Base-by-base conservation (phyloP, 1,140 invertebrate genomes). In the Bacillus rossius region DNA sequence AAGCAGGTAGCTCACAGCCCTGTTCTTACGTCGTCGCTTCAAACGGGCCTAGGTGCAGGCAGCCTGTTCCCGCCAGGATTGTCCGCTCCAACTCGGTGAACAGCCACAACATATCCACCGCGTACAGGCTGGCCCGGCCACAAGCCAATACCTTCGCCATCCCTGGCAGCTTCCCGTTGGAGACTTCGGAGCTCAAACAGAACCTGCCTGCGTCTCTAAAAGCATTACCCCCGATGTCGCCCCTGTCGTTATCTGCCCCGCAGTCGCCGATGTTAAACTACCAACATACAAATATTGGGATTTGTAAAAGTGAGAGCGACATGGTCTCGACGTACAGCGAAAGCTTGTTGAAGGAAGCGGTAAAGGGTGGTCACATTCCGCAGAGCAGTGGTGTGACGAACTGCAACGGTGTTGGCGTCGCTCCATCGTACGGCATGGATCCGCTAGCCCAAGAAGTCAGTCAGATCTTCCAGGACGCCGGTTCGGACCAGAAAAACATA, bases 371-470 rank as follows among this genome's bases (percentile, higher is more conserved):
- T 48, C 22, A 19, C 19, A 14, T 49, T 17, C 3, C 20, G 8
- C 47, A 16, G 1, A 14, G 25, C 14, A n/a, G 7, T 7, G 26
- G 13, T 14, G 14, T n/a, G n/a, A 23, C 8, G 8, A 49, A 25
- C 14, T 22, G 26, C 25, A n/a, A 22, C 7, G 26, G 3, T 49
- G n/a, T 49, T 26, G n/a, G 22, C 17, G 14, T 23, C n/a, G 47
- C 14, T 49, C 14, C 2, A 1, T 7, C 16, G 2, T 57, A 72
- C 49, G 73, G 73, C 7, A 73, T 73, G 2, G 75, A 78, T 67
- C 72, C 75, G 7, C 60, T 79, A 23, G 76, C 76, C 2, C 74
- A 74, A 50, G 79, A 82, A 68, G 75, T 81, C 2, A 78, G 77
- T 61, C 75, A 76, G 60, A 77, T 83, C 55, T 77, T 81, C 64